phyloP scores from a whole-genome alignment of 2,797 vertebrate genomes.

The Okamejei kenojei region DNA sequence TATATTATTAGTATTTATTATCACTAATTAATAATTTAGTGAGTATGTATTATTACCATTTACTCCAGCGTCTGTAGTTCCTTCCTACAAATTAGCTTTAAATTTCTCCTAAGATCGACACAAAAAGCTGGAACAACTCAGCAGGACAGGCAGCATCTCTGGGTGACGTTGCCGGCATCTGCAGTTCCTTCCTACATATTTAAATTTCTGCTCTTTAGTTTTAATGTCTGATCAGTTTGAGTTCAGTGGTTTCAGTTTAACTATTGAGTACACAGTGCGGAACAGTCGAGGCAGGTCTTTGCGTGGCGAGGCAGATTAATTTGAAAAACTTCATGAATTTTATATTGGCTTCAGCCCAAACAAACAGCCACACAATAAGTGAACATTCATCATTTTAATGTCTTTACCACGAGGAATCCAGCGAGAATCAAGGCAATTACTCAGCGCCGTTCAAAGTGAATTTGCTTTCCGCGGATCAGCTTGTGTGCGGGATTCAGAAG shows the following conservation, averaged over 20 bases:
- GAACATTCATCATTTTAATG: constrained; percentile 27
- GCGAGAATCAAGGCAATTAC: background rate
- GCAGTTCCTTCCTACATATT: no score
- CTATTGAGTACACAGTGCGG: background rate
- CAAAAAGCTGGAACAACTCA: no score
- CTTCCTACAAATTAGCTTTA: no score
- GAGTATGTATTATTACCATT: no score
- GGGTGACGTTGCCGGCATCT: no score
- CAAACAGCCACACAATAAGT: background rate
- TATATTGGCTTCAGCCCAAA: background rate
- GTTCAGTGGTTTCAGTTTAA: background rate
- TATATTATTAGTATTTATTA: no score
- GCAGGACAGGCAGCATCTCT: no score
- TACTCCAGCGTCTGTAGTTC: no score
- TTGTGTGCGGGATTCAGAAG: background rate
- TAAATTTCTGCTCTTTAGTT: constrained; percentile 10
- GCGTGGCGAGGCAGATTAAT: background rate
- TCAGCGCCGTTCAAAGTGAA: background rate
- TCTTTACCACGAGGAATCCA: background rate
- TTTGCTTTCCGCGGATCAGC: background rate
- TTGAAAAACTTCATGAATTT: constrained; percentile 29
- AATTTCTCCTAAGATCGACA: no score
- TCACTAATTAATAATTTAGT: no score
- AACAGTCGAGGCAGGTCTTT: background rate
- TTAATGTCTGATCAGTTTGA: constrained; percentile 8